Conservation (phyloP, 2,797 vertebrate genomes). For the Florisuga fusca region DNA sequence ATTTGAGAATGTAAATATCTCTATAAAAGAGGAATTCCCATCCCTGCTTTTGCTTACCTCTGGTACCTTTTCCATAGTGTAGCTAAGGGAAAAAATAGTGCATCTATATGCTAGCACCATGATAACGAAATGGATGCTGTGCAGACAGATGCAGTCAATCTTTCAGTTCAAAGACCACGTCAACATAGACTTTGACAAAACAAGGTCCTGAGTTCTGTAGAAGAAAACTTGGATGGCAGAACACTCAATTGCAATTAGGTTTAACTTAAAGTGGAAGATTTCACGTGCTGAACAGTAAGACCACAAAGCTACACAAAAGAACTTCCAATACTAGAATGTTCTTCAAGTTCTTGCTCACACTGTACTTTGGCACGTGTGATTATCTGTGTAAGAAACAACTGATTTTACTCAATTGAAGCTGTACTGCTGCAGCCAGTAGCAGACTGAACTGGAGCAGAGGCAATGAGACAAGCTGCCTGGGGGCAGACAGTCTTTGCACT, state of each 20-base stretch:
- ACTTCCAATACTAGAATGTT: background rate
- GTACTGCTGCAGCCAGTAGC: background rate
- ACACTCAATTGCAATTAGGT: background rate
- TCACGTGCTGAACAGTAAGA: background rate
- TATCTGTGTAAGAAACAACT: background rate
- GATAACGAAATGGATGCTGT: background rate
- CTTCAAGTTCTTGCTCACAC: background rate
- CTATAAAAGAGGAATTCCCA: background rate
- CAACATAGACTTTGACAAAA: background rate
- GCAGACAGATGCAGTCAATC: background rate
- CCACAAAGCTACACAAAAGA: background rate
- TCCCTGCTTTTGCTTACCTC: background rate
- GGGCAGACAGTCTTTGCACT: background rate
- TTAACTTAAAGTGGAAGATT: background rate
- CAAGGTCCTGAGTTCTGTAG: background rate
- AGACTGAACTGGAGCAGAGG: background rate
- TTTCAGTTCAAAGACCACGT: background rate
- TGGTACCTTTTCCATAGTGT: background rate
- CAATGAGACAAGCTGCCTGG: background rate
- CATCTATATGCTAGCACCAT: background rate
- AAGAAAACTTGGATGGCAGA: background rate
- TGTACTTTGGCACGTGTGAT: background rate
- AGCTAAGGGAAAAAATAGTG: background rate
- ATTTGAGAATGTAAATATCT: background rate
- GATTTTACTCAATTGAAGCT: background rate